Percentiles rank a stretch among this genome's conserved stretches.
Conservation (phyloP, 2,113 vertebrate genomes). For the Ariopsis seemanni region DNA sequence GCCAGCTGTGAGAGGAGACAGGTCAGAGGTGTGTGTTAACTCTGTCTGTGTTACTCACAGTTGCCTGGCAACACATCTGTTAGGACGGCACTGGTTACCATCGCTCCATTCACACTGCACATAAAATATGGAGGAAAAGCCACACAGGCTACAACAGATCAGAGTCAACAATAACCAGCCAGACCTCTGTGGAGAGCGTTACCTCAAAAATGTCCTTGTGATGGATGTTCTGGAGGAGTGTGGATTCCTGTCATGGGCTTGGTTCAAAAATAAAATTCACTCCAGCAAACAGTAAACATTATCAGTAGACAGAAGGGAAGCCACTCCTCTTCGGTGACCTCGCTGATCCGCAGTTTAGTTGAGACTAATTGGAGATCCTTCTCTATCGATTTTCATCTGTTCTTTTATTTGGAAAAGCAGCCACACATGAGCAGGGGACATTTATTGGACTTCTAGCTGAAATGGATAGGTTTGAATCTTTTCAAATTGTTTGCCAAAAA, state of each 20-base stretch:
- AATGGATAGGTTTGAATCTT: conserved; percentile 26
- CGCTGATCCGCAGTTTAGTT: conserved; percentile 69
- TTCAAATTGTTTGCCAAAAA: conserved; percentile 49
- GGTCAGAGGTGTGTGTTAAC: conserved; percentile 33
- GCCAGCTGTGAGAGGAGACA: conserved; percentile 52
- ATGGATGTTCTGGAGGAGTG: conserved; percentile 54
- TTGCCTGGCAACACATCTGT: conserved; percentile 61
- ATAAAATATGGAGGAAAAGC: conserved; percentile 32
- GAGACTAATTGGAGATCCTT: conserved; percentile 73
- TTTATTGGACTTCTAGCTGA: conserved; percentile 34
- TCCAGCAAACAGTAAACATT: conserved; percentile 77
- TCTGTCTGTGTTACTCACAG: conserved; percentile 47
- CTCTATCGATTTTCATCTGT: conserved; percentile 80
- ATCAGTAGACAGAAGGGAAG: conserved; percentile 42
- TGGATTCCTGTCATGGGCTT: conserved; percentile 70
- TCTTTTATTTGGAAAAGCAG: conserved; percentile 70
- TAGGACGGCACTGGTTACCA: conserved; percentile 38
- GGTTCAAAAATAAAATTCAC: conserved; percentile 55
- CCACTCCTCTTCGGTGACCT: conserved; percentile 74
- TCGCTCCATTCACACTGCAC: conserved; percentile 29
- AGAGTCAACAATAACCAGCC: conserved; percentile 15
- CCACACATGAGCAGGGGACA: conserved; percentile 44
- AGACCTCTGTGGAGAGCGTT: conserved; percentile 1
- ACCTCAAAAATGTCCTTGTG: conserved; percentile 39
- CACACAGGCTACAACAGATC: conserved; percentile 6